Percentiles rank a stretch among this genome's conserved stretches.
Evolutionary conservation across 2,888 invertebrate genomes (phyloP).

Genomic region (Drosophila neutralis): DNA sequence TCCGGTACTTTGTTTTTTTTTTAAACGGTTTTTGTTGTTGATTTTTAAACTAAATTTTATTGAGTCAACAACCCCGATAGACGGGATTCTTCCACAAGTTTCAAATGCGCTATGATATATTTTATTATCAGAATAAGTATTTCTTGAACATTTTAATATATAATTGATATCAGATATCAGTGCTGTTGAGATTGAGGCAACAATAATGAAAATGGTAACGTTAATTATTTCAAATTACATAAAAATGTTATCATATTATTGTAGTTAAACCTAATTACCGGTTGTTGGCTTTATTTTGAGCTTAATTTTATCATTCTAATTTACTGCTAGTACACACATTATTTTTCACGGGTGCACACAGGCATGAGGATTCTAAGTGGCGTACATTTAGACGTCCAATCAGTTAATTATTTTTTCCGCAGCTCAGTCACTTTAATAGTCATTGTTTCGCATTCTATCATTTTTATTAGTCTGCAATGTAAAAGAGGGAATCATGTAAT

Average conservation of each 20-base stretch:
- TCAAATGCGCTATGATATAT: constrained; percentile 29
- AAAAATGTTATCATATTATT: constrained; percentile 77
- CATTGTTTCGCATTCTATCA: constrained; percentile 75
- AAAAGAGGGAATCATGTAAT: constrained; percentile 19
- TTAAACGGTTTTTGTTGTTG: not conserved
- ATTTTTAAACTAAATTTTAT: not conserved
- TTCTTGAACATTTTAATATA: constrained; percentile 33
- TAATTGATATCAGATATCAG: constrained; percentile 50
- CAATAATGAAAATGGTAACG: constrained; percentile 77
- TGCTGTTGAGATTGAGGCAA: constrained; percentile 55
- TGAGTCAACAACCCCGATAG: not conserved
- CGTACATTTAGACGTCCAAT: constrained; percentile 52
- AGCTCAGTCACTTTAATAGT: constrained; percentile 74
- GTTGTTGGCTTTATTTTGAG: constrained; percentile 66
- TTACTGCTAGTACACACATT: constrained; percentile 68
- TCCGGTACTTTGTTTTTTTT: not conserved
- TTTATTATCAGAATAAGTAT: constrained; percentile 33
- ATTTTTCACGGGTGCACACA: constrained; percentile 49
- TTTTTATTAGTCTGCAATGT: constrained; percentile 77
- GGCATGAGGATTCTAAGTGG: constrained; percentile 59
- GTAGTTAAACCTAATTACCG: constrained; percentile 71
- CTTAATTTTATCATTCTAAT: constrained; percentile 58
- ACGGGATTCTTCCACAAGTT: constrained; percentile 6
- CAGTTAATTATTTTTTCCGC: constrained; percentile 45
- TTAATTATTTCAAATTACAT: constrained; percentile 82